Evolutionary conservation across 2,888 invertebrate genomes (phyloP).

Genomic region (Ophion obscuratus): DNA sequence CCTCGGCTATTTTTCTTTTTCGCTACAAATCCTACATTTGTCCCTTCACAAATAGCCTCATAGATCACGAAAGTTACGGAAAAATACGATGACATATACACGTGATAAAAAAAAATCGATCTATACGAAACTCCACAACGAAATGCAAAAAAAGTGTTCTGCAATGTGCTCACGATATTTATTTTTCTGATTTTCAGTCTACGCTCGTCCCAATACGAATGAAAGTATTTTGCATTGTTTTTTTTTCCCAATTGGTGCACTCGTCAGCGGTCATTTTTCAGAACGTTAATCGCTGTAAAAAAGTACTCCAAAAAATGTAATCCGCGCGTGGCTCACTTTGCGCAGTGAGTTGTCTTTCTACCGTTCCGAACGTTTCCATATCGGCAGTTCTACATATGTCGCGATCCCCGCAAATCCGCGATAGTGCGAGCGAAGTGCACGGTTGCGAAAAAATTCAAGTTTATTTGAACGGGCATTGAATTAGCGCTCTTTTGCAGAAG

Average conservation of each 20-base stretch:
- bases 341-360: no score
- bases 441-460: conserved; percentile 10
- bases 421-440: neutral
- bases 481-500: conserved; percentile 7
- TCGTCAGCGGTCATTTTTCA: neutral
- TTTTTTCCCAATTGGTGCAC: neutral
- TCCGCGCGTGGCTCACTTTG: neutral
- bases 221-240: neutral
- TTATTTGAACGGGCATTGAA: conserved; percentile 35
- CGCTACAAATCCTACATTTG: conserved; percentile 15
- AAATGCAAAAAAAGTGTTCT: neutral
- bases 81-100: conserved; percentile 18
- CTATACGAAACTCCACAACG: neutral
- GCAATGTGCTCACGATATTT: neutral
- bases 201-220: neutral
- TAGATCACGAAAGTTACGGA: conserved; percentile 12
- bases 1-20: conserved; percentile 45
- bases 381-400: no score
- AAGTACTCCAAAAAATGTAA: neutral
- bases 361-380: no score
- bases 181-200: neutral
- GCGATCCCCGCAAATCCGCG: neutral
- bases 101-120: neutral
- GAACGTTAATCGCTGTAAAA: neutral
- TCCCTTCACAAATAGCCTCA: neutral